Evolutionary conservation across 2,888 invertebrate species (phyloP), one percentile per base, ranked within the genome.

Genomic region (Tetragnatha montana): DNA sequence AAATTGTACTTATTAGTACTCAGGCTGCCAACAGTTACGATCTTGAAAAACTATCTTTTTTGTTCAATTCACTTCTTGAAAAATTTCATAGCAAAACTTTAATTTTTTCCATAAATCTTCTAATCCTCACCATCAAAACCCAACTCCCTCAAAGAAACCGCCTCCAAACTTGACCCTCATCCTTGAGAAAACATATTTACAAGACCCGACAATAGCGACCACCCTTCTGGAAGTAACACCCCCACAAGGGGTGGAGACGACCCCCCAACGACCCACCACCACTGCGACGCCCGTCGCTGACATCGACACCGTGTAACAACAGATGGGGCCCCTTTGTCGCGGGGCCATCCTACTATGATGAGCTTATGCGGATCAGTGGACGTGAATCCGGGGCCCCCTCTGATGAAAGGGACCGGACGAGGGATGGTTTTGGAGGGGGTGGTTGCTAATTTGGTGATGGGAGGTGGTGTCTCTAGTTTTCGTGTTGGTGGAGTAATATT

Each of bases 291-390:
- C 70, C 60, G 50, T 76, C 81, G 84, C 85, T 89, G 89, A 84
- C 89, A 89, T 88, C 78, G 88, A 83, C 81, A 82, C 75, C 60
- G 49, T 21, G 81, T 71, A 88, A 88, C 87, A 88, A 82, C 87
- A 88, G 87, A 88, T 88, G 87, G 81, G 87, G 19, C 83, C 82
- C 35, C 80, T 81, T 81, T 87, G 81, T 76, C 60, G 8, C 8
- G 51, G 71, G 51, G 35, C 86, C 88, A 68, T 84, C 84, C 89
- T 60, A 81, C 89, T 85, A 73, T 89, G 89, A 85, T 85, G 84
- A 81, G 84, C 76, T 89, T 85, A 85, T 17, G 8, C 81, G 80
- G 84, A 82, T 88, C 87, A 78, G 10, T 69, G 71, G 60, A 68
- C 81, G 35, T 4, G 35, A 35, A 73, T 71, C 76, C 75, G 49